These are phyloP conservation scores for Peromyscus polionotus DNA, from an alignment of 2,113 vertebrate genomes.

Conservation along the genomic window DNA sequence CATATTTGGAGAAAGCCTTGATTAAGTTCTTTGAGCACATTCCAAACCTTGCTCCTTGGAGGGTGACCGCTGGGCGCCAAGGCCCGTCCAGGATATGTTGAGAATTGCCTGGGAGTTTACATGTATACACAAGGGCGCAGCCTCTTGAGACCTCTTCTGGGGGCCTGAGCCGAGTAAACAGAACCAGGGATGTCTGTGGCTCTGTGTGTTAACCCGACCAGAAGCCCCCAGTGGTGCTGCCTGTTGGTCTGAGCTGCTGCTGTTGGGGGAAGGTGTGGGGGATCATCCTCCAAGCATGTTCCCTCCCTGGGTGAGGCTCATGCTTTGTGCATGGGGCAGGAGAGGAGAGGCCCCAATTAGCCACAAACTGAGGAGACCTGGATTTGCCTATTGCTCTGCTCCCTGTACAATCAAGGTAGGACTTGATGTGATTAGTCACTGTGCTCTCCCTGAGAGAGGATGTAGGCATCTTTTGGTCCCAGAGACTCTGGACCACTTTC, in stretches of 20 bases:
- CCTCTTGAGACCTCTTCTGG: slow-evolving; percentile 43
- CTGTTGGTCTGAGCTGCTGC: background rate
- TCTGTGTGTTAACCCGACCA: background rate
- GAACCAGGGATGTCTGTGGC: background rate
- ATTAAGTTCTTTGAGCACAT: slow-evolving; percentile 55
- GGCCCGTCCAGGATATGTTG: slow-evolving; percentile 35
- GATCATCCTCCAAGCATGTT: background rate
- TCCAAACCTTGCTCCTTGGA: slow-evolving; percentile 56
- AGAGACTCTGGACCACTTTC: background rate
- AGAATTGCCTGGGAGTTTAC: background rate
- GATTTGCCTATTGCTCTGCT: background rate
- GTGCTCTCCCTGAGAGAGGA: background rate
- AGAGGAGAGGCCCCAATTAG: background rate
- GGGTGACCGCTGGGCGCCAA: slow-evolving; percentile 38
- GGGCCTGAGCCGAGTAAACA: slow-evolving; percentile 46
- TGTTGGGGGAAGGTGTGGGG: background rate
- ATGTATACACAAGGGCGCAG: slow-evolving; percentile 44
- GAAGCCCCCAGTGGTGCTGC: background rate
- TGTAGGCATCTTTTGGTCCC: background rate
- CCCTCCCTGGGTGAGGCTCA: background rate
- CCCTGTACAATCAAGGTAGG: background rate
- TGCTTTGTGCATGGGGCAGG: background rate
- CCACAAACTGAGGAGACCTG: background rate
- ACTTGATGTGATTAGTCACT: slow-evolving; percentile 13
- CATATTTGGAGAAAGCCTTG: slow-evolving; percentile 71